Conservation (phyloP, 2,888 invertebrate species). For the Polydrusus pterygomalis region DNA sequence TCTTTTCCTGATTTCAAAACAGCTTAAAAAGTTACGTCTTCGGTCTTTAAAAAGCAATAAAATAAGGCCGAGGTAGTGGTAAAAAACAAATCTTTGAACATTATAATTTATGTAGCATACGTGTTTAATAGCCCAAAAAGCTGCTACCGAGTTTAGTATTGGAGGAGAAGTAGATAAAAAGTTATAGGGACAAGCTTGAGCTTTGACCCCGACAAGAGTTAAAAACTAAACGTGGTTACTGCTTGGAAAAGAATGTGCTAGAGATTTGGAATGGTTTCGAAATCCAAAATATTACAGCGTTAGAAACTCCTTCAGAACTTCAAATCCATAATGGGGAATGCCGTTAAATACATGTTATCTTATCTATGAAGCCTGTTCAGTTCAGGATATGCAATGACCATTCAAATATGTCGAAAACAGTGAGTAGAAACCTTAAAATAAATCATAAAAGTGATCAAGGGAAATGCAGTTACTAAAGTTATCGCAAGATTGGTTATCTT, state of each 20-base stretch:
- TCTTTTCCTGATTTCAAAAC: not conserved
- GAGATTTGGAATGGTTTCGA: constrained; percentile 35
- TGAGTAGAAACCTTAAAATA: no score
- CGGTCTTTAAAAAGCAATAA: constrained; percentile 25
- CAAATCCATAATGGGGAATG: no score
- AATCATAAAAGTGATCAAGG: no score
- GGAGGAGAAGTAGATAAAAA: constrained; percentile 50
- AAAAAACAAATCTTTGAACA: constrained; percentile 46
- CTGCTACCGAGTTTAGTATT: constrained; percentile 46
- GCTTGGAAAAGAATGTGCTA: constrained; percentile 35
- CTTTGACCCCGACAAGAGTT: constrained; percentile 42
- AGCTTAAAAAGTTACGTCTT: constrained; percentile 5
- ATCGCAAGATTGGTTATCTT: no score
- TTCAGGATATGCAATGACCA: no score
- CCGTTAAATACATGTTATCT: no score
- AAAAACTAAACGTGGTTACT: constrained; percentile 51
- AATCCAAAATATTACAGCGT: constrained; percentile 39
- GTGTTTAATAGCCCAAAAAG: constrained; percentile 50
- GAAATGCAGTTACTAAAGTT: no score
- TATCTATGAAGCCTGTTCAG: no score
- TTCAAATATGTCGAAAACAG: no score
- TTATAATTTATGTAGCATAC: constrained; percentile 53
- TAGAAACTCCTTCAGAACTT: constrained; percentile 14
- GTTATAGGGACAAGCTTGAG: constrained; percentile 47
- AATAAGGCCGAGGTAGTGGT: constrained; percentile 12